phyloP scores from a whole-genome alignment of 2,888 invertebrate genomes.

The Microchrysa polita region DNA sequence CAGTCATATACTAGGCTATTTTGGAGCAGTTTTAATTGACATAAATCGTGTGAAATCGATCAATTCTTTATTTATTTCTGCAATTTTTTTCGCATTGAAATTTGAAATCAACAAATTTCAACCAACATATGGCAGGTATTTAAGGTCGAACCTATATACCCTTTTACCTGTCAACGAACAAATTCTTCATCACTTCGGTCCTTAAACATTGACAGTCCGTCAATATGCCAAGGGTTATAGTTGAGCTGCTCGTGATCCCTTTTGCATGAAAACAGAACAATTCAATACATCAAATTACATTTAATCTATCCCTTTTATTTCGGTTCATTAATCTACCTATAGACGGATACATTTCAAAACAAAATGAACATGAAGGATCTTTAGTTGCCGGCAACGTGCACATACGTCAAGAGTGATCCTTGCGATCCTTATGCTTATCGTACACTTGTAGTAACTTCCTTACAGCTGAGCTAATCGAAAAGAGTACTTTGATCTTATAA shows the following conservation, averaged over 20 bases:
- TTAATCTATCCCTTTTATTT: conserved; percentile 24
- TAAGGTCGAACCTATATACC: too few species aligned
- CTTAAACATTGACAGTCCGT: not conserved
- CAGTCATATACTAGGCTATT: too few species aligned
- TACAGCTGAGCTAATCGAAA: conserved; percentile 32
- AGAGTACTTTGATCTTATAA: conserved; percentile 34
- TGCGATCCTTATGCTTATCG: conserved; percentile 3
- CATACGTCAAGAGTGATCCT: conserved; percentile 19
- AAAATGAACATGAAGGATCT: conserved; percentile 30
- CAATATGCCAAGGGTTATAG: too few species aligned
- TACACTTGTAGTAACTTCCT: conserved; percentile 19
- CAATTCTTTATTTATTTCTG: too few species aligned
- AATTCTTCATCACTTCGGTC: not conserved
- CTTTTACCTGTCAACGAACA: not conserved
- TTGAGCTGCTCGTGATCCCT: not conserved
- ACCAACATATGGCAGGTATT: too few species aligned
- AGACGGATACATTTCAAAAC: conserved; percentile 3
- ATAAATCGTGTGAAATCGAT: too few species aligned
- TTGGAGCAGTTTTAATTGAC: too few species aligned
- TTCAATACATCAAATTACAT: conserved; percentile 12
- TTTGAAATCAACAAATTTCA: too few species aligned
- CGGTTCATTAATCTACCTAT: conserved; percentile 37
- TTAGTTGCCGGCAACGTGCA: not conserved
- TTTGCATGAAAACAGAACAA: conserved; percentile 7
- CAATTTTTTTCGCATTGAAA: too few species aligned